phyloP scores from a whole-genome alignment of 2,797 vertebrate genomes.

The Hoplostethus atlanticus region DNA sequence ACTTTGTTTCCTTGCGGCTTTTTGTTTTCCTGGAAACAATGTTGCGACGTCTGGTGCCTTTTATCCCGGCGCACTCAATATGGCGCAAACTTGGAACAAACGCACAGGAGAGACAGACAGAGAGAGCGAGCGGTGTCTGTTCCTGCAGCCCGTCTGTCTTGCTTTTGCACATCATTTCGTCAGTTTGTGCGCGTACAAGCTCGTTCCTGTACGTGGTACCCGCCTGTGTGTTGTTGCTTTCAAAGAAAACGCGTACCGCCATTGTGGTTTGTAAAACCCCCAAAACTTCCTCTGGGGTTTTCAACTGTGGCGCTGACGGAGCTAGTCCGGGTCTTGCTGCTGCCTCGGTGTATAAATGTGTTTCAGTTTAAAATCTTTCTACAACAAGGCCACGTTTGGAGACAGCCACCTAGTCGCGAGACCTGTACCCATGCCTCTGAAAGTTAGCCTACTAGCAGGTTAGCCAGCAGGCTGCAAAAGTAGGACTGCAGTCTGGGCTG shows the following conservation, averaged over 20 bases:
- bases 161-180: not conserved
- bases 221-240: conserved; percentile 21
- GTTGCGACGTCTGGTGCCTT: conserved; percentile 41
- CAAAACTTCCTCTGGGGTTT: conserved; percentile 63
- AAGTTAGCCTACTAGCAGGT: conserved; percentile 66
- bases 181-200: not conserved
- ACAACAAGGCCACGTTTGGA: not conserved
- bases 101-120: conserved; percentile 1
- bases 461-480: conserved; percentile 53
- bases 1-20: conserved; percentile 46
- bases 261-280: conserved; percentile 64
- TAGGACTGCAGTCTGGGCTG: conserved; percentile 26
- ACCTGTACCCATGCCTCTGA: conserved; percentile 2
- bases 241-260: conserved; percentile 65
- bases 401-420: not conserved
- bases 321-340: not conserved
- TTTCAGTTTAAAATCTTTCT: too few species aligned
- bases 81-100: conserved; percentile 75
- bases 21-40: conserved; percentile 63
- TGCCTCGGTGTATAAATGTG: not conserved
- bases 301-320: not conserved
- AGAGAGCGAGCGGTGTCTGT: rapidly evolving
- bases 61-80: conserved; percentile 53
- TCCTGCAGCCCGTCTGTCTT: too few species aligned
- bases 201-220: not conserved